These are phyloP conservation scores for Leucoma salicis DNA, from an alignment of 2,888 invertebrate genomes.

Conservation along the genomic window DNA sequence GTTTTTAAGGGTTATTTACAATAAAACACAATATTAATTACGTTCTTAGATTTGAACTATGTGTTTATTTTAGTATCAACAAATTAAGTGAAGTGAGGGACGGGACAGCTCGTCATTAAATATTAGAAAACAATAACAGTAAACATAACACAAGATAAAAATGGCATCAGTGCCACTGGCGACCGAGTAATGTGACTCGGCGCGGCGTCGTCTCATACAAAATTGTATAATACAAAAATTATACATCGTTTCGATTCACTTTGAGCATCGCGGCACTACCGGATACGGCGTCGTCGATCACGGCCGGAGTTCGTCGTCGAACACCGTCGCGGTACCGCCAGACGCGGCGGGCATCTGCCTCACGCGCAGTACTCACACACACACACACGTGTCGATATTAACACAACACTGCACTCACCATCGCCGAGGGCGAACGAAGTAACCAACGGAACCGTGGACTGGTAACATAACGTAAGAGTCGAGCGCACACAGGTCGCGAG, in stretches of 20 bases:
- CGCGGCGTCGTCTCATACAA: constrained; percentile 1
- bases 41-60: constrained; percentile 49
- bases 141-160: constrained; percentile 1
- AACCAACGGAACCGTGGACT: constrained; percentile 29
- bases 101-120: constrained; percentile 70
- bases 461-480: constrained; percentile 14
- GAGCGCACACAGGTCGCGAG: constrained; percentile 31
- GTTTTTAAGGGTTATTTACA: too few relatives aligned
- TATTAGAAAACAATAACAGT: constrained; percentile 18
- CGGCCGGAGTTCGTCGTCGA: neutral
- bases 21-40: neutral
- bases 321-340: neutral
- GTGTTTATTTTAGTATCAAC: constrained; percentile 61
- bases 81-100: constrained; percentile 70
- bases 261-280: constrained; percentile 3
- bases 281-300: too few relatives aligned
- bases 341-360: neutral
- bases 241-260: neutral
- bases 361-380: constrained; percentile 6
- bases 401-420: constrained; percentile 8
- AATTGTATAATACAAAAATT: neutral
- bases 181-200: neutral
- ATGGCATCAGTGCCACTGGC: neutral
- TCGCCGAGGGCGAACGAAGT: constrained; percentile 16
- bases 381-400: constrained; percentile 4